Base-by-base conservation (phyloP, 2,113 vertebrate genomes). In the Zosterops pallidus region DNA sequence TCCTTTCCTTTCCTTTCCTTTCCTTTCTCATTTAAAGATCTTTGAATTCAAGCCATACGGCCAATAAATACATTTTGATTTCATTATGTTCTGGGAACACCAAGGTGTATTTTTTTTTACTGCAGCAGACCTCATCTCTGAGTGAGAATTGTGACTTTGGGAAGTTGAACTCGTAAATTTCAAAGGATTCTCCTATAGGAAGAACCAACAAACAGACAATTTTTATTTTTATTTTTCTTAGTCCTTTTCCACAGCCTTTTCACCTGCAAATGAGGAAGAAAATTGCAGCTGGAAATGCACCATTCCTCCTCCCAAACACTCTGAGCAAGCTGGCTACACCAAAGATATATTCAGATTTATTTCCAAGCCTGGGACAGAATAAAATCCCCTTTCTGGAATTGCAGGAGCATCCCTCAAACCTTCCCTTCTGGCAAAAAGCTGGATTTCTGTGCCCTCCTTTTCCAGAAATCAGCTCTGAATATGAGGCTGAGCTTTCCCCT, bases 361-460 rank as follows among this genome's bases (percentile, higher is more conserved):
- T 86, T 55, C n/a, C 19, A 39, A 31, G 24, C 21, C 37, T 52
- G 55, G 49, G 18, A 37, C 2, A 3, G 15, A 90, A 63, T 24
- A 25, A 91, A 91, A 70, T 33, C 25, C 28, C 35, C 41, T 65
- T 70, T 53, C 55, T 49, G 64, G 8, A 77, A 49, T 2, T 15
- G 49, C 60, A 53, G 37, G 6, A 81, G 3, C 65, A 81, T 18
- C 81, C 14, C 52, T 56, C 5, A 11, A 39, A 52, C 4, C 6
- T 56, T 24, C 15, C 26, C 9, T 57, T 37, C 35, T 18, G 56
- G 47, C 18, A 13, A 33, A 26, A 23, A 67, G 53, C 5, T 37
- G 87, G 23, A 52, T 56, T 62, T 31, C 14, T 2, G 2, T 0
- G 0, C 16, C 4, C 33, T 83, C 47, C 24, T 24, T 41, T n/a